Percentiles rank a stretch among this genome's conserved stretches.
Conservation (phyloP, 2,888 invertebrate species). For the Hirtodrosophila duncani region DNA sequence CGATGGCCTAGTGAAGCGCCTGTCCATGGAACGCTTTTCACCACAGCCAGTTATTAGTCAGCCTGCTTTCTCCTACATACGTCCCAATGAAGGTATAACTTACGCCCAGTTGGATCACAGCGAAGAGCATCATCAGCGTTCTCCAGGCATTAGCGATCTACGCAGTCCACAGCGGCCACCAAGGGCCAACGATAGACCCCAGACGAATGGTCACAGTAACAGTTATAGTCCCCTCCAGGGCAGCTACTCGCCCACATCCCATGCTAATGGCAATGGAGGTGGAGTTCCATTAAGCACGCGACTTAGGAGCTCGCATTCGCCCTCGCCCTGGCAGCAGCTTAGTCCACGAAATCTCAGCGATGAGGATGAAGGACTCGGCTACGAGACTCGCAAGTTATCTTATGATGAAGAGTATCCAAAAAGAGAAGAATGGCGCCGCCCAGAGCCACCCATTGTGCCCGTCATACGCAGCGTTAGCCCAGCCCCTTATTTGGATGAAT, state of each 20-base stretch:
- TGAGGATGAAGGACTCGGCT: constrained; percentile 89
- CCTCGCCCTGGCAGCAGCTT: constrained; percentile 76
- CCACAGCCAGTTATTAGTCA: constrained; percentile 85
- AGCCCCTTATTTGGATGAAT: constrained; percentile 78
- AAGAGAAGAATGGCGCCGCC: constrained; percentile 43
- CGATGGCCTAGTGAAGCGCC: constrained; percentile 86
- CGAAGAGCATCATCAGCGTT: constrained; percentile 48
- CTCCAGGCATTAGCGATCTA: constrained; percentile 47
- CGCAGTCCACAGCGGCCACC: constrained; percentile 51
- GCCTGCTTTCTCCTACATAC: constrained; percentile 90
- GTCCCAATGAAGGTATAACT: constrained; percentile 82
- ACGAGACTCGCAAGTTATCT: constrained; percentile 80
- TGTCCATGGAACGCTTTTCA: constrained; percentile 85
- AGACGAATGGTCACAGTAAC: too few species aligned
- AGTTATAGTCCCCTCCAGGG: constrained; percentile 49
- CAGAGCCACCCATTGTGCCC: constrained; percentile 83
- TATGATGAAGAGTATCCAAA: constrained; percentile 76
- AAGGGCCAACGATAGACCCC: constrained; percentile 35
- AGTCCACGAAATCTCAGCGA: constrained; percentile 81
- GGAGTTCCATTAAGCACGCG: constrained; percentile 59
- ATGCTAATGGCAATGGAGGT: too few species aligned
- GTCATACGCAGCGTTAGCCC: constrained; percentile 81
- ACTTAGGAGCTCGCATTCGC: constrained; percentile 70
- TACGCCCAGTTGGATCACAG: constrained; percentile 84
- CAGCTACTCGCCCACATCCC: constrained; percentile 43